These are phyloP conservation scores for Triplophysa tibetana DNA, from an alignment of 2,113 vertebrate genomes.

Conservation along the genomic window DNA sequence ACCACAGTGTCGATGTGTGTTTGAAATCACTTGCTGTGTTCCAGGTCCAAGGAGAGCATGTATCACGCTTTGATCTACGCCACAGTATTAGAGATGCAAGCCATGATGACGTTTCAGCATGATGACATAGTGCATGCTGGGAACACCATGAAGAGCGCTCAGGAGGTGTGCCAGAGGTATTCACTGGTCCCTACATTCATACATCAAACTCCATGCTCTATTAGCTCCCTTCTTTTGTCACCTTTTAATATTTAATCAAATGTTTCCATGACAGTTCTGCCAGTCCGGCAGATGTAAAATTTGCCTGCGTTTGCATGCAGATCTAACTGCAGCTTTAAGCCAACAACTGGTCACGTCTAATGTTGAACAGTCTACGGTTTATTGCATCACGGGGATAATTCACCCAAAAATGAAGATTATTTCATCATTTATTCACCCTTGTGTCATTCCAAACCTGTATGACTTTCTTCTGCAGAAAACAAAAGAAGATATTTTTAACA, in stretches of 20 bases:
- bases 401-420: neutral
- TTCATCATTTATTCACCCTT: no score
- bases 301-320: slow-evolving; percentile 64
- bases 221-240: neutral
- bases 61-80: slow-evolving; percentile 83
- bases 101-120: slow-evolving; percentile 84
- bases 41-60: slow-evolving; percentile 77
- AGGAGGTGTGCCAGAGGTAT: slow-evolving; percentile 82
- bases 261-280: slow-evolving; percentile 52
- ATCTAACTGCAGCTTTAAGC: slow-evolving; percentile 1
- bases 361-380: neutral
- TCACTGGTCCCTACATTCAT: neutral
- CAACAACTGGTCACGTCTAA: neutral
- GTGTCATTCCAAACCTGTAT: no score
- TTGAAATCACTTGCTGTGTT: slow-evolving; percentile 44
- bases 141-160: slow-evolving; percentile 79
- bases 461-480: no score
- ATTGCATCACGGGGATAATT: neutral
- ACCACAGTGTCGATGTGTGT: neutral
- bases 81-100: slow-evolving; percentile 83
- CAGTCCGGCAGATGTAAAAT: slow-evolving; percentile 33
- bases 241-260: slow-evolving; percentile 37
- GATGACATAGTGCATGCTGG: slow-evolving; percentile 80
- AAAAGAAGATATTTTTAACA: no score
- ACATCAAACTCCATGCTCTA: neutral